Conservation (phyloP, 2,113 vertebrate species). For the Aspidoscelis tigris region DNA sequence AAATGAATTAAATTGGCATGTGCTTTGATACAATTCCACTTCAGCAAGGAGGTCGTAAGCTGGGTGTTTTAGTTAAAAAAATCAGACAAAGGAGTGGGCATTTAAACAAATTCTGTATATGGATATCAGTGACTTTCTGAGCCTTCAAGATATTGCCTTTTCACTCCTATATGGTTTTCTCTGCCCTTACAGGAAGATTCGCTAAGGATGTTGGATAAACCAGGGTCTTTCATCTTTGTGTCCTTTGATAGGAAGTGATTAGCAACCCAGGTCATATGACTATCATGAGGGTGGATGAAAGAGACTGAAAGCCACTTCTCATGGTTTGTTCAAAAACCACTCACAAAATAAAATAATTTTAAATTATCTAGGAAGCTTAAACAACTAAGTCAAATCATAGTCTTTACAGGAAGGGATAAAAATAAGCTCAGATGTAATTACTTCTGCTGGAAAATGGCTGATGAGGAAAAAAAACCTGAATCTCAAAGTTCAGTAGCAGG, state of each 20-base stretch:
- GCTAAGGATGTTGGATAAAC: background rate
- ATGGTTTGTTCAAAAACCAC: background rate
- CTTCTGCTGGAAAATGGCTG: background rate
- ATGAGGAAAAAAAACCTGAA: no score
- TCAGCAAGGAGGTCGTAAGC: background rate
- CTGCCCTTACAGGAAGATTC: no score
- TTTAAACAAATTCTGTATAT: background rate
- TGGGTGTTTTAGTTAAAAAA: background rate
- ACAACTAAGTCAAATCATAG: background rate
- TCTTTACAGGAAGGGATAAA: background rate
- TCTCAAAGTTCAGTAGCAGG: background rate
- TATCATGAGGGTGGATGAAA: background rate
- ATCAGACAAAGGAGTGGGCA: background rate
- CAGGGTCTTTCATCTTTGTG: background rate
- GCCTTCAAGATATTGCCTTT: background rate
- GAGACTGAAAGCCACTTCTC: background rate
- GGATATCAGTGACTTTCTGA: background rate
- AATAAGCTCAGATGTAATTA: background rate
- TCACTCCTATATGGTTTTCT: background rate
- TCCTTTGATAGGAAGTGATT: conserved; percentile 7
- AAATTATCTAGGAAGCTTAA: background rate
- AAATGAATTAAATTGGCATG: background rate
- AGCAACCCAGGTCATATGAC: background rate
- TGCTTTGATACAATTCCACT: background rate
- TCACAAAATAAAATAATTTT: background rate